These are phyloP conservation scores for Pedetes capensis DNA, from an alignment of 2,113 vertebrate species.

Conservation along the genomic window DNA sequence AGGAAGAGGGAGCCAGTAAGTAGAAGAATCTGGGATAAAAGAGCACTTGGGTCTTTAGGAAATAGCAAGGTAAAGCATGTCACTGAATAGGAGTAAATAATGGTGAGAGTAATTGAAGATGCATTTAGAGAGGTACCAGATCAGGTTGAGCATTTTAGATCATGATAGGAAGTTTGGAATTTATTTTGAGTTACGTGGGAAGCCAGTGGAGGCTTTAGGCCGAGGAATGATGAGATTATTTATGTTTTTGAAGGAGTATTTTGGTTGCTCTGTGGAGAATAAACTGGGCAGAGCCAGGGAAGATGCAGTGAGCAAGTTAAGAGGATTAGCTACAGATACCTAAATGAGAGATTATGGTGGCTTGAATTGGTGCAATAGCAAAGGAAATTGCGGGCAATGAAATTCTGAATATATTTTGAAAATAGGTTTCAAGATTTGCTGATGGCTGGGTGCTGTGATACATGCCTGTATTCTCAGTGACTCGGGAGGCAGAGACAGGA, in stretches of 20 bases:
- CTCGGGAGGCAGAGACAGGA: no score
- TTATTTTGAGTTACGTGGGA: not conserved
- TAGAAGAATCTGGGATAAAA: not conserved
- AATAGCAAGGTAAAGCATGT: not conserved
- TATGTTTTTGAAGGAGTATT: not conserved
- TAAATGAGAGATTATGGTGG: not conserved
- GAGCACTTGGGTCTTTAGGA: not conserved
- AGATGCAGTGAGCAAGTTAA: not conserved
- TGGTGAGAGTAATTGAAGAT: not conserved
- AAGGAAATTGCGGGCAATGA: not conserved
- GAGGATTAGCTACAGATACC: not conserved
- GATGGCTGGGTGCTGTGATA: no score
- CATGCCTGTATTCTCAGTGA: no score
- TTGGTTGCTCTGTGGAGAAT: not conserved
- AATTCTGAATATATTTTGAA: slow-evolving; percentile 33
- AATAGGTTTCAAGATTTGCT: slow-evolving; percentile 4
- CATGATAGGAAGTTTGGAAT: not conserved
- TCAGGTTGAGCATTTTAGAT: not conserved
- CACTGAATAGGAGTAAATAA: not conserved
- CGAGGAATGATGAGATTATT: not conserved
- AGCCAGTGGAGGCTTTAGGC: not conserved
- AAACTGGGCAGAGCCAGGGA: not conserved
- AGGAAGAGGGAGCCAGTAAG: not conserved
- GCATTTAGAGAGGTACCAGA: not conserved
- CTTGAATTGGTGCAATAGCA: not conserved